These are phyloP conservation scores for Xestia rhomboidea DNA, from an alignment of 2,888 invertebrate genomes.

Conservation along the genomic window DNA sequence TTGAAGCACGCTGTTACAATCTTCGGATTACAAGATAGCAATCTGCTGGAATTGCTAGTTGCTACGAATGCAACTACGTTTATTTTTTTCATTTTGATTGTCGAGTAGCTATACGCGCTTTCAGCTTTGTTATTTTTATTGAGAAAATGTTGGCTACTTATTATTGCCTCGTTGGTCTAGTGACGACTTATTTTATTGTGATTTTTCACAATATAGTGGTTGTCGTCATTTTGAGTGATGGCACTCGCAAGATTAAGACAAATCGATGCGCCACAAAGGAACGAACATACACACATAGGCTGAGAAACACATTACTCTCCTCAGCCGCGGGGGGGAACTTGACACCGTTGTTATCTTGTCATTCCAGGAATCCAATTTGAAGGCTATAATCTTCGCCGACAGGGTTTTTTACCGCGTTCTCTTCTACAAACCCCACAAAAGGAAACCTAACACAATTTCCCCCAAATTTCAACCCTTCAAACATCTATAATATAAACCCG, in stretches of 20 bases:
- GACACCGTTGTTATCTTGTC: not conserved
- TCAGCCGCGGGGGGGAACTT: not conserved
- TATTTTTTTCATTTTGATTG: slow-evolving; percentile 6
- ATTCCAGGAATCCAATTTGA: not conserved
- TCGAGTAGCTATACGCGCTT: not conserved
- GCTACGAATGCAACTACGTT: not conserved
- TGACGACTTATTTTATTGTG: no score
- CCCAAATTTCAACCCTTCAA: slow-evolving; percentile 5
- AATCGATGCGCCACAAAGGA: no score
- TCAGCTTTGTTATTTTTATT: slow-evolving; percentile 7
- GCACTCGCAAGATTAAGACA: no score
- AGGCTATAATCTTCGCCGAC: not conserved
- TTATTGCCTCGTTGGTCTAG: no score
- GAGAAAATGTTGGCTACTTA: not conserved
- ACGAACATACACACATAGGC: no score
- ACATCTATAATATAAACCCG: slow-evolving; percentile 4
- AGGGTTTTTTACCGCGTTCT: not conserved
- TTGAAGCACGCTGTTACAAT: slow-evolving; percentile 26
- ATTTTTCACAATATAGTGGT: no score
- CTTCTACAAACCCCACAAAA: not conserved
- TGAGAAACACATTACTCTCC: no score
- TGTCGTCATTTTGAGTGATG: no score
- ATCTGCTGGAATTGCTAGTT: slow-evolving; percentile 35
- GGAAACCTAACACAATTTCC: slow-evolving; percentile 1
- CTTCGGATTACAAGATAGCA: slow-evolving; percentile 29